Evolutionary conservation across 2,113 vertebrate species (phyloP).

Genomic region (Propithecus coquereli): DNA sequence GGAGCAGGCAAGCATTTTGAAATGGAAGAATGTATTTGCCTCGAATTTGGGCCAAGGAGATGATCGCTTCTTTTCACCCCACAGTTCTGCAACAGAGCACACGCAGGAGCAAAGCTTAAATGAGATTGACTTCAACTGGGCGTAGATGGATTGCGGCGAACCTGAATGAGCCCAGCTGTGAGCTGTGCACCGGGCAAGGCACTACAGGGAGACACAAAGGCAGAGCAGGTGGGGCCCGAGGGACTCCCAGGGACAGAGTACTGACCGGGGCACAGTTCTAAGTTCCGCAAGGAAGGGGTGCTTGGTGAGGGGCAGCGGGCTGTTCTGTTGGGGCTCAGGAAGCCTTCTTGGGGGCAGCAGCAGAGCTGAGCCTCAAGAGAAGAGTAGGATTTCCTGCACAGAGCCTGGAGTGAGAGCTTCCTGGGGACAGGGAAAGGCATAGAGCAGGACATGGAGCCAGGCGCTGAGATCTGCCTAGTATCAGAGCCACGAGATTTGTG

Average conservation of each 20-base stretch:
- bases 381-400: not conserved
- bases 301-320: rapidly evolving
- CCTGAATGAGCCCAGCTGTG: not conserved
- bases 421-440: not conserved
- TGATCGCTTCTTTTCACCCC: not conserved
- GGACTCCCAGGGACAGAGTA: not conserved
- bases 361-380: not conserved
- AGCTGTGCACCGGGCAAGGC: not conserved
- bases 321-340: not conserved
- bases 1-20: not conserved
- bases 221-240: not conserved
- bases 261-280: not conserved
- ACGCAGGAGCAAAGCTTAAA: not conserved
- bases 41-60: not conserved
- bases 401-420: not conserved
- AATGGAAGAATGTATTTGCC: not conserved
- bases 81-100: not conserved
- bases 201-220: not conserved
- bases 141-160: not conserved
- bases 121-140: not conserved
- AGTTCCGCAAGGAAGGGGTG: not conserved
- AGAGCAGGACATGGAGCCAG: rapidly evolving
- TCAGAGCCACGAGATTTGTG: not conserved
- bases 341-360: too few species aligned
- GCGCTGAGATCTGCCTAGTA: not conserved